Percentiles rank a stretch among this genome's conserved stretches.
Conservation (phyloP, 2,113 vertebrate genomes). For the Sapajus apella region DNA sequence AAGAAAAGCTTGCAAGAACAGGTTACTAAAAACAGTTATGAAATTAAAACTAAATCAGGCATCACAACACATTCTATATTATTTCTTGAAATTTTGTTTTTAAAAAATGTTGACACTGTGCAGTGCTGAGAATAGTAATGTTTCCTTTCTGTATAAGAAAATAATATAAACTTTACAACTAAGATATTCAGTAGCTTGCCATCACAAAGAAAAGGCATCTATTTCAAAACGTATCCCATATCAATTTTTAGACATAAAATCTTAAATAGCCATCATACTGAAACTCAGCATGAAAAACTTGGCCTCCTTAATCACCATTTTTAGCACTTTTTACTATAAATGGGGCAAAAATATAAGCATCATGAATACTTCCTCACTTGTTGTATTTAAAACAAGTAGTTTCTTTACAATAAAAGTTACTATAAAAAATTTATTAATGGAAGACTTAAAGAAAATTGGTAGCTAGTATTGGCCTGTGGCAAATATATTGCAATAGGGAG, state of each 20-base stretch:
- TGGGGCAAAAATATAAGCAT: neutral
- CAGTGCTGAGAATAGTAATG: neutral
- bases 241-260: neutral
- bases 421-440: neutral
- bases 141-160: constrained; percentile 28
- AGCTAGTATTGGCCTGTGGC: neutral
- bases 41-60: neutral
- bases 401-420: neutral
- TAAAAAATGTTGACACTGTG: neutral
- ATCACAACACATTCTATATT: neutral
- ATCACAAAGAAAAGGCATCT: neutral
- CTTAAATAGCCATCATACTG: neutral
- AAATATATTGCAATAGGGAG: neutral
- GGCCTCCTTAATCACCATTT: neutral
- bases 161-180: constrained; percentile 3
- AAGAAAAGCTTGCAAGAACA: neutral
- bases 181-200: neutral
- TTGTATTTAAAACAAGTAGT: neutral
- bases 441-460: neutral
- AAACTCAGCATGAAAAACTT: neutral
- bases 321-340: neutral
- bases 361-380: neutral
- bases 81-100: neutral
- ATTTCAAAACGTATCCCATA: neutral
- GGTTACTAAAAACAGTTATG: neutral